Evolutionary conservation across 2,797 vertebrate genomes (phyloP).

Genomic region (Lophotriccus pileatus): DNA sequence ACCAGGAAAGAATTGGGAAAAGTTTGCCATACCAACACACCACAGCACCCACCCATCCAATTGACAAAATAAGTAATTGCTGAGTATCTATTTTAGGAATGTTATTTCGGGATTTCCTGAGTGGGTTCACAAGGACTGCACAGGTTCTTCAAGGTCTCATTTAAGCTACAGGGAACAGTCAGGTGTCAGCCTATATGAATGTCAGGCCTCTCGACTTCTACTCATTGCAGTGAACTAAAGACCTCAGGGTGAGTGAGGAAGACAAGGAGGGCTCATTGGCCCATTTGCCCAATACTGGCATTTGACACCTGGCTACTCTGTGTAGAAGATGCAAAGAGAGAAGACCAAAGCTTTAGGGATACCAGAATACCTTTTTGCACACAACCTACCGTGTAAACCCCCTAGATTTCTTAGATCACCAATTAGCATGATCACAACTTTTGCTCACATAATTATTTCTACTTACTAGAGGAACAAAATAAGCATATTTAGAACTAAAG

Average conservation of each 20-base stretch:
- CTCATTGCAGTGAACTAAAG: not conserved
- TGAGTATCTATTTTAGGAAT: not conserved
- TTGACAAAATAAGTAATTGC: not conserved
- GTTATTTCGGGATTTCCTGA: not conserved
- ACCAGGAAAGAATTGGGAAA: not conserved
- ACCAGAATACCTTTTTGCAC: not conserved
- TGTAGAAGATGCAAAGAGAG: not conserved
- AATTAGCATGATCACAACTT: not conserved
- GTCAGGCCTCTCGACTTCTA: not conserved
- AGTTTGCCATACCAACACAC: not conserved
- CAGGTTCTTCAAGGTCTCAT: not conserved
- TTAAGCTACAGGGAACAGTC: not conserved
- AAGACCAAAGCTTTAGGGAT: not conserved
- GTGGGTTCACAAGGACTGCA: not conserved
- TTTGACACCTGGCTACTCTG: not conserved
- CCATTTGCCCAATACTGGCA: not conserved
- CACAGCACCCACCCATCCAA: fast-evolving
- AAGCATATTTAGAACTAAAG: not conserved
- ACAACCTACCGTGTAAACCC: not conserved
- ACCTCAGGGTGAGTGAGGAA: not conserved
- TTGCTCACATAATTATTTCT: not conserved
- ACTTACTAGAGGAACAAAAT: not conserved
- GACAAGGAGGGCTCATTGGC: not conserved
- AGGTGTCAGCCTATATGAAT: not conserved
- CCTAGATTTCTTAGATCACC: not conserved